Evolutionary conservation across 2,113 vertebrate genomes (phyloP), one percentile per base, ranked within the genome.

Genomic region (Salvelinus fontinalis): DNA sequence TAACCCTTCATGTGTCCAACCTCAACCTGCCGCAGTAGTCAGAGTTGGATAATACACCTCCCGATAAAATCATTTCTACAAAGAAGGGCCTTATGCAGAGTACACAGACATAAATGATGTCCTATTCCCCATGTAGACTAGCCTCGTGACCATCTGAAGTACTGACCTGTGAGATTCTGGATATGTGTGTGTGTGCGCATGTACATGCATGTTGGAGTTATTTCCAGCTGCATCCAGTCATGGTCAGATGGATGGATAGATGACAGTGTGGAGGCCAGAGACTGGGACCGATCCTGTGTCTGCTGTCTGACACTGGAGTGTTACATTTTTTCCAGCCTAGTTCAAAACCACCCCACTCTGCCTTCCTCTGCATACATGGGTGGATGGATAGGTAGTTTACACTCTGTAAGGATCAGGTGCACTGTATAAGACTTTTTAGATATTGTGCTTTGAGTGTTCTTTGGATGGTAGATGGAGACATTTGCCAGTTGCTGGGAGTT

Each of bases 141-240:
- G 39, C 39, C 39, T 44, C 39, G 6, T 11, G 39, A 44, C 66
- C 62, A 69, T 69, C 18, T 44, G 67, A 44, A 44, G 65, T 16
- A 27, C 27, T 29, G 66, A 67, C 66, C 29, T 34, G 66, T 67
- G 66, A 67, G 29, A 34, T 67, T 67, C 29, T 67, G 16, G 29
- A 34, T 67, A 0, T 67, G 29, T 34, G 31, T 34, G 27, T 67
- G 66, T 34, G 26, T 34, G 24, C 3, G 24, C 11, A 1, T 66
- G 5, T 60, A n/a, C 57, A n/a, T 18, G 4, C 64, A 22, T 66
- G 65, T 67, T 8, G 29, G 16, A 4, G 16, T 44, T 9, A 69
- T 18, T 34, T 29, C 9, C 11, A 44, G 16, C 51, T 54, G 51
- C 51, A 2, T 69, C 34, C 34, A 39, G 34, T 4, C 34, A 11